phyloP scores from a whole-genome alignment of 1,140 invertebrate species.

The Lysiphlebus fabarum region DNA sequence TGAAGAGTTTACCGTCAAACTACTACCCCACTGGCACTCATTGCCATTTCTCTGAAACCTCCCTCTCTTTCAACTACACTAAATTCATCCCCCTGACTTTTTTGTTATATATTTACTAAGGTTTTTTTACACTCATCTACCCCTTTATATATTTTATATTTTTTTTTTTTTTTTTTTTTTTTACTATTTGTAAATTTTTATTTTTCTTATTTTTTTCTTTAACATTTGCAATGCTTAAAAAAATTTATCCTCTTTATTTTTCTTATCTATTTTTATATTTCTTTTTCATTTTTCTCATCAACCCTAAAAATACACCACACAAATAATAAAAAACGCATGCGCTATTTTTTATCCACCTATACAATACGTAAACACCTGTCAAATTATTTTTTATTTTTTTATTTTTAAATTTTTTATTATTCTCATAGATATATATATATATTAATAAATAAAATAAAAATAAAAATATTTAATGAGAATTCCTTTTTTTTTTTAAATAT shows the following conservation, averaged over 20 bases:
- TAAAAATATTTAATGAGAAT: too few species aligned
- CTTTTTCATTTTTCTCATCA: slow-evolving; percentile 1
- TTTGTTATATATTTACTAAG: background rate
- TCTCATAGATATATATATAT: background rate
- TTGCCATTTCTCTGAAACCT: slow-evolving; percentile 3
- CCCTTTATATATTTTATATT: too few species aligned
- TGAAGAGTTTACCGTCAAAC: slow-evolving; percentile 19
- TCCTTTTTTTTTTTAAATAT: too few species aligned
- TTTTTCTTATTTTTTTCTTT: too few species aligned
- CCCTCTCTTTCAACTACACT: slow-evolving; percentile 2
- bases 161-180: background rate
- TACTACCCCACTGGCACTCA: slow-evolving; percentile 25
- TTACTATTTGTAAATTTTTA: too few species aligned
- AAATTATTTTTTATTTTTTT: slow-evolving; percentile 9
- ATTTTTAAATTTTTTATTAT: background rate
- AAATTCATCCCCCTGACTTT: background rate
- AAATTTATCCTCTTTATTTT: background rate
- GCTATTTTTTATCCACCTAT: slow-evolving; percentile 11
- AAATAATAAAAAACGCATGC: slow-evolving; percentile 18
- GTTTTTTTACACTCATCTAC: background rate
- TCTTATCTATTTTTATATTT: too few species aligned
- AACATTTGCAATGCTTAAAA: background rate
- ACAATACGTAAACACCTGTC: slow-evolving; percentile 21
- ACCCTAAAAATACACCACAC: background rate
- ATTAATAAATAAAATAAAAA: too few species aligned